These are phyloP conservation scores for Lates japonicus DNA, from an alignment of 2,797 vertebrate species.

Conservation along the genomic window DNA sequence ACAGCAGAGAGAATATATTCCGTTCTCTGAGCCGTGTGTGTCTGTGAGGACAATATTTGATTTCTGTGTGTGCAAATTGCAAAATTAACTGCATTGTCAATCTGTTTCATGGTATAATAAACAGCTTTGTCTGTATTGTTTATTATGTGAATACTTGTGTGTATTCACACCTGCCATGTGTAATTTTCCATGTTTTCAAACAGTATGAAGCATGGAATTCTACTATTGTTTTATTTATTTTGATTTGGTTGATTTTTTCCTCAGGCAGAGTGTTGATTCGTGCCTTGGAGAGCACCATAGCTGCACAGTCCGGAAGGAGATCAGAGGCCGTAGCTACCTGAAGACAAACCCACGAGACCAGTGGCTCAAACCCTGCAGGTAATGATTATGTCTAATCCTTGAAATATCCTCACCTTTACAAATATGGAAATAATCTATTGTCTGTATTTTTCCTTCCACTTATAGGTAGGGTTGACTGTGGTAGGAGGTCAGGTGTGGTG, in stretches of 20 bases:
- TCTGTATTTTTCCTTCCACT: conserved; percentile 3
- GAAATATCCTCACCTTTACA: background rate
- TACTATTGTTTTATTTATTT: background rate
- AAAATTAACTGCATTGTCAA: background rate
- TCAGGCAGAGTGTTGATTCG: conserved; percentile 83
- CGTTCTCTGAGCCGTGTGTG: conserved; percentile 82
- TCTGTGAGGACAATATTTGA: conserved; percentile 82
- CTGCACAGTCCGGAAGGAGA: conserved; percentile 82
- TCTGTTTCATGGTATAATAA: background rate
- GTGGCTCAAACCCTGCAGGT: conserved; percentile 86
- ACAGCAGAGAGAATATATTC: conserved; percentile 86
- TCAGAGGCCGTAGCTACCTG: conserved; percentile 81
- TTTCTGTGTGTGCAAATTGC: conserved; percentile 13
- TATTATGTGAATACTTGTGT: background rate
- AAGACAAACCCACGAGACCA: conserved; percentile 87
- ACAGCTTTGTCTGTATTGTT: background rate
- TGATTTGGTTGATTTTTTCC: background rate
- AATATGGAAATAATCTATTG: background rate
- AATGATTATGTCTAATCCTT: background rate
- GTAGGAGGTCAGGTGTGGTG: conserved; percentile 87
- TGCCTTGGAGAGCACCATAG: conserved; percentile 82
- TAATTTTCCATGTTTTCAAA: background rate
- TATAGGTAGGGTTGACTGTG: conserved; percentile 82
- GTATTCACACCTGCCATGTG: background rate
- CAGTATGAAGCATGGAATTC: background rate